phyloP scores from a whole-genome alignment of 2,113 vertebrate genomes.

The Perca flavescens region DNA sequence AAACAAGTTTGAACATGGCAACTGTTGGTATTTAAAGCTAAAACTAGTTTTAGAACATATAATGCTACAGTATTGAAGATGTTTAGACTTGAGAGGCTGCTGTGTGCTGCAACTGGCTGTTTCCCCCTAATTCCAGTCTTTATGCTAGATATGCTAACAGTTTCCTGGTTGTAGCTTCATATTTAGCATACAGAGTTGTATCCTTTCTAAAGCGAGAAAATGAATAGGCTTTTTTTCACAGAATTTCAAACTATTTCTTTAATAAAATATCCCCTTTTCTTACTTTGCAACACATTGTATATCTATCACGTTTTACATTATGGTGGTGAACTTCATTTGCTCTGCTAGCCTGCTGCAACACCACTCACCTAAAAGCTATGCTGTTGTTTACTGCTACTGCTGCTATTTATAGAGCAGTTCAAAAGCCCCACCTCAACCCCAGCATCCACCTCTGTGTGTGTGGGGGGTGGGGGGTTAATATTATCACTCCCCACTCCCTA shows the following conservation, averaged over 20 bases:
- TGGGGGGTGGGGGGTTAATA: neutral
- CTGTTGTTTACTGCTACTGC: neutral
- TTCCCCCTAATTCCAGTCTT: no score
- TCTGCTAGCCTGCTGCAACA: neutral
- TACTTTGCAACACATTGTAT: no score
- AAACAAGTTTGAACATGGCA: neutral
- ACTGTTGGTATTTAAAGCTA: neutral
- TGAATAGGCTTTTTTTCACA: no score
- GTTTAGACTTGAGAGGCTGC: no score
- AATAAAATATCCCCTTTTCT: no score
- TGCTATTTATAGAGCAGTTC: neutral
- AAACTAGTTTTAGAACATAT: neutral
- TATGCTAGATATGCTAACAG: neutral
- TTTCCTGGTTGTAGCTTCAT: neutral
- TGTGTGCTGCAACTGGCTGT: no score
- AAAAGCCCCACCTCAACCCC: neutral
- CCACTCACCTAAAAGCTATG: neutral
- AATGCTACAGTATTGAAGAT: no score
- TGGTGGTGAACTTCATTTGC: neutral
- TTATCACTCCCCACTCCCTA: neutral
- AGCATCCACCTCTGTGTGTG: neutral
- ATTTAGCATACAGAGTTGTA: neutral
- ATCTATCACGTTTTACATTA: neutral
- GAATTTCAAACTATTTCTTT: neutral
- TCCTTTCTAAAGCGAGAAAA: neutral